Conservation (phyloP, 2,113 vertebrate genomes). For the Albula goreensis region DNA sequence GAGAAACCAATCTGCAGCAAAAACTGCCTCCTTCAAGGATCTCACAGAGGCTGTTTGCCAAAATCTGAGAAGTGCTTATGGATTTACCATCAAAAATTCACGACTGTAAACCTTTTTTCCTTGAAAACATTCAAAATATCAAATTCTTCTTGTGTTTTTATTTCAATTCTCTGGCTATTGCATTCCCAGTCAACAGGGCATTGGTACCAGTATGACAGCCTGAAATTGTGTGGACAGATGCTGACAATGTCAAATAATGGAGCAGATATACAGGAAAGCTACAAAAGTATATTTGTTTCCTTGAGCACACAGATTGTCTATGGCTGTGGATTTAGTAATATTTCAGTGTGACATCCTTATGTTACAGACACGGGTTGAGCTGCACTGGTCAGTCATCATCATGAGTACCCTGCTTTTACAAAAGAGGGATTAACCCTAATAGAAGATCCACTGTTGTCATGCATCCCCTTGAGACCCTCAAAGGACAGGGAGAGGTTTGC, state of each 20-base stretch:
- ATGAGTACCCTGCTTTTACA: too few relatives aligned
- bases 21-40: slow-evolving; percentile 36
- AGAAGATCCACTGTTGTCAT: neutral
- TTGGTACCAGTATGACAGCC: neutral
- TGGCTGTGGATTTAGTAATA: neutral
- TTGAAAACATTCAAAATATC: neutral
- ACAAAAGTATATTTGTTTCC: neutral
- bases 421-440: too few relatives aligned
- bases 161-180: neutral
- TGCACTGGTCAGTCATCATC: too few relatives aligned
- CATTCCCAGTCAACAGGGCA: neutral
- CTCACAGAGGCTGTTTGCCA: neutral
- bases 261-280: neutral
- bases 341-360: too few relatives aligned
- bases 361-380: too few relatives aligned
- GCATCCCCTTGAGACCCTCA: neutral
- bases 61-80: slow-evolving; percentile 14
- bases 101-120: neutral
- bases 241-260: neutral
- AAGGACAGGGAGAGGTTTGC: neutral
- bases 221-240: neutral
- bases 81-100: slow-evolving; percentile 4
- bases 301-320: too few relatives aligned
- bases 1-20: slow-evolving; percentile 36
- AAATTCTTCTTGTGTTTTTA: neutral